These are phyloP conservation scores for Sarcophaga peregrina DNA, from an alignment of 1,140 invertebrate species.

Conservation along the genomic window DNA sequence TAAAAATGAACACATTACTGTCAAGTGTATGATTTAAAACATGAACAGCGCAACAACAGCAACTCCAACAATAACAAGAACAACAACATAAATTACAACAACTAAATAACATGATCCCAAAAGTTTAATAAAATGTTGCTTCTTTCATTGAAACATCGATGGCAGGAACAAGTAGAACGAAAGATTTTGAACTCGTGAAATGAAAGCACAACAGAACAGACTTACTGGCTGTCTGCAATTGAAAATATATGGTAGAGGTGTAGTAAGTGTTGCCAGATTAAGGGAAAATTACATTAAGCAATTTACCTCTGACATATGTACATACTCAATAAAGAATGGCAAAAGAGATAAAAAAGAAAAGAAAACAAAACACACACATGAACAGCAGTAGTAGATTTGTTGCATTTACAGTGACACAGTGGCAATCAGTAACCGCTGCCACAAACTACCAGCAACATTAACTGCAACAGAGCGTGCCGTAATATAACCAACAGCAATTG, in stretches of 20 bases:
- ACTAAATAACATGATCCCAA: constrained; percentile 29
- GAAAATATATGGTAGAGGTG: background rate
- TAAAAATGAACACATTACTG: constrained; percentile 41
- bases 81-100: background rate
- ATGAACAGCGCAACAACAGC: constrained; percentile 23
- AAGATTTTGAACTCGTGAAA: background rate
- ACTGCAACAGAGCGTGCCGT: background rate
- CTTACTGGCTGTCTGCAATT: background rate
- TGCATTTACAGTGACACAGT: background rate
- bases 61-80: background rate
- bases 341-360: background rate
- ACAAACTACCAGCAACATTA: constrained; percentile 34
- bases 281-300: constrained; percentile 29
- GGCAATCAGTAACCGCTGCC: constrained; percentile 6
- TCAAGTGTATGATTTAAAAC: constrained; percentile 40
- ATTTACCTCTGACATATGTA: background rate
- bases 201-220: background rate
- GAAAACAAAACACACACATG: background rate
- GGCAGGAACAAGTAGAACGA: background rate
- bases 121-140: constrained; percentile 31
- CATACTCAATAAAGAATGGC: background rate
- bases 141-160: background rate
- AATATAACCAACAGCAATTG: constrained; percentile 36
- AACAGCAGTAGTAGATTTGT: background rate
- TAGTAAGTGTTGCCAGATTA: constrained; percentile 19